These are phyloP conservation scores for Hirtodrosophila trivittata DNA, from an alignment of 2,888 invertebrate species.

Conservation along the genomic window DNA sequence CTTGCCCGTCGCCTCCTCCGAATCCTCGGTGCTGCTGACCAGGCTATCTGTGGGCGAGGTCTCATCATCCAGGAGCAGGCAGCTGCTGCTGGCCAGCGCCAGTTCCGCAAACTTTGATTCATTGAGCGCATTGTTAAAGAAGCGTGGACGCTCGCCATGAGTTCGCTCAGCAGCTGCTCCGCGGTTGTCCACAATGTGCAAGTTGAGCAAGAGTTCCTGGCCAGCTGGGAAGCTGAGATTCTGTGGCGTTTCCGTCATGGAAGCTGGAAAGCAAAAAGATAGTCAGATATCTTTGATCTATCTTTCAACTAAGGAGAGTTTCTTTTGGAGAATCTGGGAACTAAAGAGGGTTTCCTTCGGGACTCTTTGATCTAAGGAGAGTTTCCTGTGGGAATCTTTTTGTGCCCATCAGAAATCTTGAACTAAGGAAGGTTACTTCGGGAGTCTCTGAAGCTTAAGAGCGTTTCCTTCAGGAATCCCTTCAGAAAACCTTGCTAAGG, in stretches of 20 bases:
- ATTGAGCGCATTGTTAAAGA: slow-evolving; percentile 77
- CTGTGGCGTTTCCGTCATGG: slow-evolving; percentile 58
- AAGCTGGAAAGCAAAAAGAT: slow-evolving; percentile 40
- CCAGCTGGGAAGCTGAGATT: slow-evolving; percentile 28
- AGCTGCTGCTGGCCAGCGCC: slow-evolving; percentile 88
- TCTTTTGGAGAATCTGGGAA: too few relatives aligned
- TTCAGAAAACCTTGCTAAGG: too few relatives aligned
- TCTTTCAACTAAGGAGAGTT: too few relatives aligned
- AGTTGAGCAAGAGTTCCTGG: slow-evolving; percentile 63
- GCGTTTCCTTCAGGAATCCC: too few relatives aligned
- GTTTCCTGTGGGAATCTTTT: too few relatives aligned
- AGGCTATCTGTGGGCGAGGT: slow-evolving; percentile 93
- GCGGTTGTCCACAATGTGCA: slow-evolving; percentile 60
- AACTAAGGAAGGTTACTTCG: too few relatives aligned
- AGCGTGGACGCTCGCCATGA: slow-evolving; percentile 76
- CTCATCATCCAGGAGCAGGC: slow-evolving; percentile 91
- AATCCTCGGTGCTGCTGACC: slow-evolving; percentile 84
- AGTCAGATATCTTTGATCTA: not conserved
- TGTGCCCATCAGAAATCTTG: too few relatives aligned
- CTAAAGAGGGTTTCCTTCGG: too few relatives aligned
- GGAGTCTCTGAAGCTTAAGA: too few relatives aligned
- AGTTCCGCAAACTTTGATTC: slow-evolving; percentile 88
- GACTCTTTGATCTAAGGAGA: too few relatives aligned
- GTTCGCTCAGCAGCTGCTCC: slow-evolving; percentile 18
- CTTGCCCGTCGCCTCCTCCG: slow-evolving; percentile 81